These are phyloP conservation scores for Eurois occulta DNA, from an alignment of 2,888 invertebrate genomes.

Conservation along the genomic window DNA sequence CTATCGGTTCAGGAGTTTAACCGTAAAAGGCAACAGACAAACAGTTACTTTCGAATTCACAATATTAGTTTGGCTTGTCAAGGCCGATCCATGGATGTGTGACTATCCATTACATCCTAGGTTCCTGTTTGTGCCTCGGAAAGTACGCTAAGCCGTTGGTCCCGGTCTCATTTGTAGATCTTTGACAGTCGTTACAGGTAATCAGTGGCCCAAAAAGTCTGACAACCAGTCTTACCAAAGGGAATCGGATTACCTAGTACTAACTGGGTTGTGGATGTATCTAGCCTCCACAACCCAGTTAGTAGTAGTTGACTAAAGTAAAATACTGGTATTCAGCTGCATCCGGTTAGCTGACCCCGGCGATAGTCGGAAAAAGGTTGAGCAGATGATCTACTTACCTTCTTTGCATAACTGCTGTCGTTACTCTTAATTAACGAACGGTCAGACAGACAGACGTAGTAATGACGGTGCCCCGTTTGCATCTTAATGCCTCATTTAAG, in stretches of 20 bases:
- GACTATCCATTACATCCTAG: neutral
- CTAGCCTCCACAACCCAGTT: no score
- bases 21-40: neutral
- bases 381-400: neutral
- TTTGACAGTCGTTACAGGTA: neutral
- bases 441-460: neutral
- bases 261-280: no score
- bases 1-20: neutral
- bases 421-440: neutral
- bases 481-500: neutral
- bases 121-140: neutral
- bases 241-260: neutral
- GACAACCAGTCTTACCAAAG: no score
- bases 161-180: neutral
- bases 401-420: neutral
- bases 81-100: neutral
- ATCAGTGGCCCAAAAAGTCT: neutral
- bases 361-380: neutral
- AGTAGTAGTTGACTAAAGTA: no score
- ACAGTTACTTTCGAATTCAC: neutral
- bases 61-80: neutral
- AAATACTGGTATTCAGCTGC: neutral
- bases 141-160: neutral
- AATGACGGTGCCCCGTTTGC: neutral
- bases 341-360: neutral